Percentiles rank a stretch among this genome's conserved stretches.
Evolutionary conservation across 2,797 vertebrate species (phyloP).

Genomic region (Champsocephalus esox): DNA sequence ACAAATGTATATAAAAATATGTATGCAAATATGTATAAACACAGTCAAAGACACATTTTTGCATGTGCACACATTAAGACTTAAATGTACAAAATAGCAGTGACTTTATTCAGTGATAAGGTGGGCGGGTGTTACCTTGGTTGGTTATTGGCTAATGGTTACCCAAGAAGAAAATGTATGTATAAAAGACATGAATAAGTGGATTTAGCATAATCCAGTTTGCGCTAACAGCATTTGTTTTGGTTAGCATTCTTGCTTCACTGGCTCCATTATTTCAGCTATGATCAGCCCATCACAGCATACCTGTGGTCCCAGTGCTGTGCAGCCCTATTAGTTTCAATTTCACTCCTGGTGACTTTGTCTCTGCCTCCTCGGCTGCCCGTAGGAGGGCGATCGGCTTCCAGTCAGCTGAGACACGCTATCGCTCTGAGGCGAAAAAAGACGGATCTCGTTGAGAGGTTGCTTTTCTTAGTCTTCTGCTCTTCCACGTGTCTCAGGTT

Average conservation of each 20-base stretch:
- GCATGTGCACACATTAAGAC: too few species aligned
- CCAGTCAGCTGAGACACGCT: conserved; percentile 58
- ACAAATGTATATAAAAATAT: too few species aligned
- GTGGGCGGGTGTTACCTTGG: too few species aligned
- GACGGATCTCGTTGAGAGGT: conserved; percentile 56
- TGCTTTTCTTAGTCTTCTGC: conserved; percentile 44
- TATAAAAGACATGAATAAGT: too few species aligned
- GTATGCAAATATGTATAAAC: too few species aligned
- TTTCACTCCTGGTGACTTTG: conserved; percentile 63
- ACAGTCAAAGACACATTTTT: too few species aligned
- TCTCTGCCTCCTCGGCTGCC: conserved; percentile 45
- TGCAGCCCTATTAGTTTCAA: conserved; percentile 68
- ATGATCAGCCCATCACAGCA: conserved; percentile 44
- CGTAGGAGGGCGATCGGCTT: conserved; percentile 40
- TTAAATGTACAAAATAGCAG: too few species aligned
- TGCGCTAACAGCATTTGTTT: conserved; percentile 20
- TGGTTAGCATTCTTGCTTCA: conserved; percentile 9
- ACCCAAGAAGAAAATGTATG: too few species aligned
- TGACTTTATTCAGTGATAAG: too few species aligned
- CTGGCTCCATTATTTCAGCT: conserved; percentile 56
- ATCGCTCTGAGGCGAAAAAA: conserved; percentile 46
- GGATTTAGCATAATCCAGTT: background rate
- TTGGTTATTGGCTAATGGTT: too few species aligned
- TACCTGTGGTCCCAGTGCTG: conserved; percentile 53
- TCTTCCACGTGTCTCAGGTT: conserved; percentile 45